These are phyloP conservation scores for Sorex maritimensis DNA, from an alignment of 2,797 vertebrate species.

Conservation along the genomic window DNA sequence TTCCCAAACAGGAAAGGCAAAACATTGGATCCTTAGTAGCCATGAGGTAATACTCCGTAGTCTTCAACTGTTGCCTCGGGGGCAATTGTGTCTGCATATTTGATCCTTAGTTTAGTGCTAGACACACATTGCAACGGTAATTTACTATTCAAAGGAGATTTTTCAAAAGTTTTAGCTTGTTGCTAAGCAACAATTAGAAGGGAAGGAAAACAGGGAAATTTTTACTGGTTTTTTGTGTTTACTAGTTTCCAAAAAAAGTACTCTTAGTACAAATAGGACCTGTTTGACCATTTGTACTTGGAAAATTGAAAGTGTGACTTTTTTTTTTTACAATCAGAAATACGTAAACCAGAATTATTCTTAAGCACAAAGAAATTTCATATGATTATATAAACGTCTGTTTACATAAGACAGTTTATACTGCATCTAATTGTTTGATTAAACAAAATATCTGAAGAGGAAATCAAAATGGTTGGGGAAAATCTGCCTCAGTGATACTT, in stretches of 20 bases:
- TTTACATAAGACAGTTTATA: constrained; percentile 68
- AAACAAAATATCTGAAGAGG: constrained; percentile 60
- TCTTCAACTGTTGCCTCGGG: constrained; percentile 42
- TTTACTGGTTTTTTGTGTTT: constrained; percentile 48
- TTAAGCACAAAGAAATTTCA: constrained; percentile 68
- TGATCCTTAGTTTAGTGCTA: constrained; percentile 60
- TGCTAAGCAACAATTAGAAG: constrained; percentile 71
- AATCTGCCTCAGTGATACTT: constrained; percentile 52
- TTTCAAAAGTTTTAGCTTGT: constrained; percentile 61
- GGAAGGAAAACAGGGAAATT: constrained; percentile 50
- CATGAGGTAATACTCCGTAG: neutral
- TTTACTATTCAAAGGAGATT: constrained; percentile 66
- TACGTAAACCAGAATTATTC: constrained; percentile 76
- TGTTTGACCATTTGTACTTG: constrained; percentile 66
- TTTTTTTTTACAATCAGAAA: constrained; percentile 79
- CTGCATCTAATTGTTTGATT: constrained; percentile 60
- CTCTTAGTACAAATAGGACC: neutral
- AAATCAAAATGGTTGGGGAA: constrained; percentile 41
- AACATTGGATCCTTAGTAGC: constrained; percentile 14
- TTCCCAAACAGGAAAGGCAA: constrained; percentile 26
- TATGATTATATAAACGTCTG: constrained; percentile 64
- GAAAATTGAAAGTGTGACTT: constrained; percentile 75
- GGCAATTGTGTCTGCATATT: constrained; percentile 42
- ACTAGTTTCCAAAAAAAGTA: constrained; percentile 67
- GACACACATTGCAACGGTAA: constrained; percentile 60